Base-by-base conservation (phyloP, 2,797 vertebrate species). In the Cyprinella venusta region DNA sequence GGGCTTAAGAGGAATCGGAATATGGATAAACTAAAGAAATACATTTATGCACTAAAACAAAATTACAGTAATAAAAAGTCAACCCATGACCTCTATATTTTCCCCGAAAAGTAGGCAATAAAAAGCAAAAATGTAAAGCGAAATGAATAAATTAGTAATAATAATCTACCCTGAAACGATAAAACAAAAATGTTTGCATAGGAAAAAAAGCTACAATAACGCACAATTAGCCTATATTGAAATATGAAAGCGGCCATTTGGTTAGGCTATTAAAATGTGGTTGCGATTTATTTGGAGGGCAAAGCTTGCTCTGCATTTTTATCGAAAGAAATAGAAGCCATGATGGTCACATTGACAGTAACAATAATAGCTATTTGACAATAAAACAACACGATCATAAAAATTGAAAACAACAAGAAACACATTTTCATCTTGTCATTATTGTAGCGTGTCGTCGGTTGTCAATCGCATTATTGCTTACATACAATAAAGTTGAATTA, bases 21-120 rank as follows among this genome's bases (percentile, higher is more conserved):
- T 54, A 50, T 24, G 64, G 21, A 42, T 59, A 38, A n/a, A n/a
- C n/a, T n/a, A n/a, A 79, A 79, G 21, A 38, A 69, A 68, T 54
- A 56, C 15, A 79, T 68, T 52, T 79, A 54, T 56, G 50, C 65
- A 42, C 36, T 38, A 59, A 42, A 59, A 40, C 2, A 56, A 56
- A 68, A 59, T 56, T 16, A 30, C 16, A 30, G 16, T 56, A 69
- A 69, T 54, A 68, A 68, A 69, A 80, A 4, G 8, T 24, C 5
- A 24, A 52, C 19, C 26, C 67, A 7, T 33, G 36, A 38, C 48
- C 33, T 56, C 50, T 36, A 24, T 36, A 24, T 68, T 80, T 45
- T 1, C 1, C 10, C 54, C 5, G 12, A 61, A 59, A 70, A 13
- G n/a, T 30, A n/a, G n/a, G 71, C 30, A 42, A 76, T 56, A 78